Conservation (phyloP, 2,888 invertebrate species). For the Balanococcus diminutus region DNA sequence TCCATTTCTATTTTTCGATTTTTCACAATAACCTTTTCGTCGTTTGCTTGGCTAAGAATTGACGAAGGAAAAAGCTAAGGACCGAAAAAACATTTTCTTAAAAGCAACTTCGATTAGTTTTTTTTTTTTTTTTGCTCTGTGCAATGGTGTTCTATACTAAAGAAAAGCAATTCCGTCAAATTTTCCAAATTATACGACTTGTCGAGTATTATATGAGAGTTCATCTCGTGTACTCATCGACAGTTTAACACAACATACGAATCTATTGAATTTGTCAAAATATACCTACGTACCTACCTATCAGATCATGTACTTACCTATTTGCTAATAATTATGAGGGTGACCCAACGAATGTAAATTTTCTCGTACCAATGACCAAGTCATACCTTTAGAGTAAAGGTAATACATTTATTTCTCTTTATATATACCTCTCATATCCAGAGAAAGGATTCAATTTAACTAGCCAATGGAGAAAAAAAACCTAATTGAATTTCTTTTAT, state of each 20-base stretch:
- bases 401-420: background rate
- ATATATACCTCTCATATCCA: conserved; percentile 1
- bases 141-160: background rate
- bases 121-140: background rate
- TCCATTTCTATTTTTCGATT: conserved; percentile 42
- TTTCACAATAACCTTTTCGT: conserved; percentile 44
- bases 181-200: background rate
- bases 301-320: background rate
- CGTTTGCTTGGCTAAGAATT: conserved; percentile 22
- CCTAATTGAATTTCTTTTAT: conserved; percentile 41
- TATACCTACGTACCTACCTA: background rate
- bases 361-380: background rate
- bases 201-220: background rate
- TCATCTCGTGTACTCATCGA: background rate
- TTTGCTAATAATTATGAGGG: background rate
- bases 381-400: background rate
- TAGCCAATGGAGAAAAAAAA: background rate
- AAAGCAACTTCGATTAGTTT: conserved; percentile 29
- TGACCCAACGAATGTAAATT: background rate
- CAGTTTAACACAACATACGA: background rate
- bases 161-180: conserved; percentile 22
- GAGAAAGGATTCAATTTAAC: conserved; percentile 20
- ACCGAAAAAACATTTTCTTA: conserved; percentile 46
- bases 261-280: background rate
- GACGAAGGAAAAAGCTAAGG: conserved; percentile 33